Evolutionary conservation across 2,113 vertebrate species (phyloP), one percentile per base, ranked within the genome.

Genomic region (Brienomyrus longianalis): DNA sequence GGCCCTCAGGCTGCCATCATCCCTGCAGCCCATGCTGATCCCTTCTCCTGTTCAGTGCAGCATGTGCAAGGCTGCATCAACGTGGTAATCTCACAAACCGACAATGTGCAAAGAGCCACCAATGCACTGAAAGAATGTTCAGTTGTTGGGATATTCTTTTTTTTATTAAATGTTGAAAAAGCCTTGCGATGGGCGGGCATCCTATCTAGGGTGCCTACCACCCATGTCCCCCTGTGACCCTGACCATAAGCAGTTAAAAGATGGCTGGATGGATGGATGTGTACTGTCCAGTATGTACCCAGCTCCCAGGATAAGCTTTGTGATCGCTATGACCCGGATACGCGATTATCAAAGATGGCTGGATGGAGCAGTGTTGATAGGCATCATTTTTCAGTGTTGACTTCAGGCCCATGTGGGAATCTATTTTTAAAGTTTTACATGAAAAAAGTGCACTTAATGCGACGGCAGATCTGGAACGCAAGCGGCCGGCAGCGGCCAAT

Each of bases 391-490:
- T 15, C 74, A 80, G 1, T 80, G 74, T 19, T 39, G 74, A 80
- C 74, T 15, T 43, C 5, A 80, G 74, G 74, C 35, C 35, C 31
- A 80, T 43, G 74, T 39, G 15, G 74, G 2, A 5, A 43, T 80
- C 74, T 80, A 80, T 80, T 80, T 80, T 80, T 80, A 80, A 80
- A 80, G 74, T 43, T 80, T 80, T 80, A 39, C 35, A 43, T n/a
- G 15, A 43, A 80, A 74, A 80, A 80, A 80, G 17, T 13, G 35
- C 35, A 43, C 19, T 80, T 39, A 43, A 80, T 80, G 74, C 8
- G 74, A 43, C 43, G 74, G 74, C 31, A 43, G 74, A 80, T 39
- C 74, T 80, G 17, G 74, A 80, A 2, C 74, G 6, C 27, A 19
- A 80, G 5, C 13, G 74, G 35, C 4, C 15, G 6, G 74, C 15